These are phyloP conservation scores for Augochlorella aurata DNA, from an alignment of 2,888 invertebrate genomes.

Conservation along the genomic window DNA sequence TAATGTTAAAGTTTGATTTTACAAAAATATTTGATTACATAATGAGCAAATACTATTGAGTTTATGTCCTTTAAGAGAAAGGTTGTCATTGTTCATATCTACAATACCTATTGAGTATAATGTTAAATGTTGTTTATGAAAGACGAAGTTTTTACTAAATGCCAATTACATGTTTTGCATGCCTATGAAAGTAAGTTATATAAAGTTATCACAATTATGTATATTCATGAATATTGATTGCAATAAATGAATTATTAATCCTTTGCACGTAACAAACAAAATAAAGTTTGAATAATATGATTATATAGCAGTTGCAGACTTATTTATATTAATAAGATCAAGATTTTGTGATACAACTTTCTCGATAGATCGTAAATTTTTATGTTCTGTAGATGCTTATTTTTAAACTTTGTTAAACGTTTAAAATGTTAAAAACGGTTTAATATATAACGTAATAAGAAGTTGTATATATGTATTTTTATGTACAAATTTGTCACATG, in stretches of 20 bases:
- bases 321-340: slow-evolving; percentile 52
- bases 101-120: slow-evolving; percentile 19
- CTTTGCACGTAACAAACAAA: slow-evolving; percentile 34
- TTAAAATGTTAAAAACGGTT: slow-evolving; percentile 35
- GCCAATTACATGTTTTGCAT: slow-evolving; percentile 36
- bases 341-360: slow-evolving; percentile 32
- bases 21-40: slow-evolving; percentile 34
- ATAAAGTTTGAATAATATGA: slow-evolving; percentile 49
- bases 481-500: slow-evolving; percentile 33
- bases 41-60: slow-evolving; percentile 27
- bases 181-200: slow-evolving; percentile 45
- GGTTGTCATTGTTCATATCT: slow-evolving; percentile 4
- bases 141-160: slow-evolving; percentile 43
- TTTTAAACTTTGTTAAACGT: slow-evolving; percentile 30
- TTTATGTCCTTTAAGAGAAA: slow-evolving; percentile 20
- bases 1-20: slow-evolving; percentile 20
- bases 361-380: slow-evolving; percentile 44
- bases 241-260: slow-evolving; percentile 39
- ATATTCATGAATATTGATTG: slow-evolving; percentile 46
- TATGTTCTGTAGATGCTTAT: slow-evolving; percentile 27
- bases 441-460: slow-evolving; percentile 37
- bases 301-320: slow-evolving; percentile 53
- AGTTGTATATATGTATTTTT: slow-evolving; percentile 29
- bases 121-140: slow-evolving; percentile 27
- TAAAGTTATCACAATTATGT: slow-evolving; percentile 57